Evolutionary conservation across 2,113 vertebrate genomes (phyloP), one percentile per base, ranked within the genome.

Genomic region (Brachirus orientalis): DNA sequence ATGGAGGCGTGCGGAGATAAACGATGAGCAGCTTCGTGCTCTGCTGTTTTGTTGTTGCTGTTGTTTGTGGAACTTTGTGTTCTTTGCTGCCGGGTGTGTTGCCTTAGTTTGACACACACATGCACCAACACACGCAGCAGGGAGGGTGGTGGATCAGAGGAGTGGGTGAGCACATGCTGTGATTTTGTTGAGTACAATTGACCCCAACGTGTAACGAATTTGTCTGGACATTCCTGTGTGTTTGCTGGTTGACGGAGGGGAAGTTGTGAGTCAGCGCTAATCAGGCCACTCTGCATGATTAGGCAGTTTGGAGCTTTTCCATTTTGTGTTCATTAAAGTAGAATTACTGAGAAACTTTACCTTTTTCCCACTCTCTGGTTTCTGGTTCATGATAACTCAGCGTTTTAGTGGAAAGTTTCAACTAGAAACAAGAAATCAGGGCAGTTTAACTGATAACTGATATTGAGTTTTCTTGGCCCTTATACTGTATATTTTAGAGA

Each of bases 221-320:
- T 82, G 88, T 75, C 11, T n/a, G 69, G 84, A 87, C 88, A 90
- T 89, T 91, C 89, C 86, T 90, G 77, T 74, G 77, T 74, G 80
- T 86, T 86, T 78, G 81, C 79, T 64, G 72, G 76, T 38, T 51
- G 65, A 75, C 62, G 77, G 17, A 6, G 43, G 68, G 86, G 85
- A 86, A 81, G 90, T 73, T 86, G 68, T 83, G 86, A 93, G 84
- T 91, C 87, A 77, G 73, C 80, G 41, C 43, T 79, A 89, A 91
- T 90, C 87, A 88, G 85, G 82, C 76, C 82, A 59, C 86, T 88
- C 86, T 87, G 72, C 86, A 55, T 86, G 89, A 91, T 91, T 72
- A 87, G 69, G 79, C 89, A 85, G 86, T 87, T 77, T 59, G 73
- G 67, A 87, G 86, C 72, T 68, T 43, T 70, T 83, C 82, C 83